These are phyloP conservation scores for Alviniconcha marisindica DNA, from an alignment of 1,140 invertebrate genomes.

Conservation along the genomic window DNA sequence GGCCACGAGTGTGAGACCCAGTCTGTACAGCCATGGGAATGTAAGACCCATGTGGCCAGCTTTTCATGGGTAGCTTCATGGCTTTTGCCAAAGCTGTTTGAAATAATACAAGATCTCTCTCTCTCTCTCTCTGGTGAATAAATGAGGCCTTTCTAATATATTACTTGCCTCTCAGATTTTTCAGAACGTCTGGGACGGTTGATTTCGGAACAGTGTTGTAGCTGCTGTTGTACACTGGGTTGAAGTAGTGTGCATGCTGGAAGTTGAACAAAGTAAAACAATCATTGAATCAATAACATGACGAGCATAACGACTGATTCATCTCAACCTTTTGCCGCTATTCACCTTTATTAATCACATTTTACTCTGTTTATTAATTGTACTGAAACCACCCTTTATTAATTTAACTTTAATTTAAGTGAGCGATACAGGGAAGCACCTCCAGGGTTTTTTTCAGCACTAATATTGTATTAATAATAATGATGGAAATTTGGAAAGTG, in stretches of 20 bases:
- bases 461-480: too few species aligned
- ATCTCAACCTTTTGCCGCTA: too few species aligned
- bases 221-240: constrained; percentile 59
- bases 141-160: neutral
- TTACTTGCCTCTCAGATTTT: constrained; percentile 65
- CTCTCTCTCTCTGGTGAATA: neutral
- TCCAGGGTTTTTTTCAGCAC: too few species aligned
- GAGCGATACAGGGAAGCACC: too few species aligned
- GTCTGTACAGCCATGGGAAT: neutral
- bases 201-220: constrained; percentile 59
- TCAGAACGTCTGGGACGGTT: constrained; percentile 60
- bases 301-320: too few species aligned
- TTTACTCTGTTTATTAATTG: too few species aligned
- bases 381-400: too few species aligned
- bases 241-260: constrained; percentile 70
- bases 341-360: too few species aligned
- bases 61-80: neutral
- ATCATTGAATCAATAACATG: neutral
- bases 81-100: neutral
- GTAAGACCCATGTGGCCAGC: too few species aligned
- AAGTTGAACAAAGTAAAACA: constrained; percentile 41
- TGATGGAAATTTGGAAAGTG: too few species aligned
- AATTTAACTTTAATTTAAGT: too few species aligned
- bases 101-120: neutral
- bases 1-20: neutral